These are phyloP conservation scores for Tachyglossus aculeatus DNA, from an alignment of 2,797 vertebrate genomes.

Conservation along the genomic window DNA sequence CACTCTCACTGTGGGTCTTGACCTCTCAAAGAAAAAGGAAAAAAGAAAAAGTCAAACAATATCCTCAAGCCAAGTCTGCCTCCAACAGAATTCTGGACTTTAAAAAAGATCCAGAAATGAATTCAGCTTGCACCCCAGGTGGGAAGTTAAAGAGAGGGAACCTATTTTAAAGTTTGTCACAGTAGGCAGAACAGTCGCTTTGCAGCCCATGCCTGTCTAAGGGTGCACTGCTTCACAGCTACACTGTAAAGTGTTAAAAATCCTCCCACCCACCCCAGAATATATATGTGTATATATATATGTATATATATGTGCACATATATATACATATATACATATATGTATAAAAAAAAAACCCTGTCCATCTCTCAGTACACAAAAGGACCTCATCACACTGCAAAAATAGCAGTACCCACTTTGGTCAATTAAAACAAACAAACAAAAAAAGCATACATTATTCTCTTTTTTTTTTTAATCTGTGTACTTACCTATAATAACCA, in stretches of 20 bases:
- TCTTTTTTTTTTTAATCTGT: slow-evolving; percentile 88
- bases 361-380: slow-evolving; percentile 89
- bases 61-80: slow-evolving; percentile 90
- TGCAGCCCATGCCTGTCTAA: slow-evolving; percentile 89
- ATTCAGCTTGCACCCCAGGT: slow-evolving; percentile 88
- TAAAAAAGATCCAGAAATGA: slow-evolving; percentile 75
- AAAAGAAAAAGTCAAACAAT: slow-evolving; percentile 35
- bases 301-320: slow-evolving; percentile 58
- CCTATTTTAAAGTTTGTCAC: slow-evolving; percentile 81
- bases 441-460: slow-evolving; percentile 79
- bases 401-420: slow-evolving; percentile 99
- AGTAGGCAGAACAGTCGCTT: slow-evolving; percentile 94
- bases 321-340: slow-evolving; percentile 42
- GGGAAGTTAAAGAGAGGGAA: slow-evolving; percentile 81
- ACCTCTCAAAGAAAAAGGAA: slow-evolving; percentile 33
- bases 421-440: slow-evolving; percentile 90
- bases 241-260: slow-evolving; percentile 86
- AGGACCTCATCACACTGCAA: slow-evolving; percentile 97
- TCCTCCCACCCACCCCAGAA: slow-evolving; percentile 81
- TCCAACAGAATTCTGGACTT: slow-evolving; percentile 79
- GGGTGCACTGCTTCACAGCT: slow-evolving; percentile 86
- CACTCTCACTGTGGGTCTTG: slow-evolving; percentile 59
- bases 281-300: slow-evolving; percentile 78
- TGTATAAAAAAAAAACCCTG: slow-evolving; percentile 81
- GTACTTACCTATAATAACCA: slow-evolving; percentile 98